Conservation (phyloP, 2,113 vertebrate species). For the Microtus ochrogaster region DNA sequence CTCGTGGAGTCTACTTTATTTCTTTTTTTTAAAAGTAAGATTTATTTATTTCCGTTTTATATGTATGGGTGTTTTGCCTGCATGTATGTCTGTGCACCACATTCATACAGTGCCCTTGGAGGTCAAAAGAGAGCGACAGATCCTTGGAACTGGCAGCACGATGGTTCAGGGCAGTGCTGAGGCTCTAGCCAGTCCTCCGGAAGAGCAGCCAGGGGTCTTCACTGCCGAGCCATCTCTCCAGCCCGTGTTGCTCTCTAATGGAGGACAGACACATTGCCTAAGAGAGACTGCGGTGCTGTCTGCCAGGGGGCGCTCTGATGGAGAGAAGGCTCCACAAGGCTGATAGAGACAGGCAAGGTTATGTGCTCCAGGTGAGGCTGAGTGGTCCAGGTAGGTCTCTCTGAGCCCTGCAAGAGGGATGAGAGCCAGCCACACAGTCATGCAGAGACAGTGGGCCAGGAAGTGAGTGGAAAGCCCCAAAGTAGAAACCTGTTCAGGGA, state of each 20-base stretch:
- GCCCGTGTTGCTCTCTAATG: accelerated
- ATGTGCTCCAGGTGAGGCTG: not conserved
- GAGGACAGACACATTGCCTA: not conserved
- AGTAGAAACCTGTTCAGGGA: not conserved
- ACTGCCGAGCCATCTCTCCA: not conserved
- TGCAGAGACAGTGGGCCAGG: not conserved
- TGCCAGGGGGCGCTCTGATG: not conserved
- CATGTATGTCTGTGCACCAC: not conserved
- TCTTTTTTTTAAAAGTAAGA: not conserved
- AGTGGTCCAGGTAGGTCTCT: not conserved
- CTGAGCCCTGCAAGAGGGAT: not conserved
- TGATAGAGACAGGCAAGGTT: not conserved
- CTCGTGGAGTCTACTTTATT: not conserved
- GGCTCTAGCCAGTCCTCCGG: not conserved
- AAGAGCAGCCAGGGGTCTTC: not conserved
- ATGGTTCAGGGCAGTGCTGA: not conserved
- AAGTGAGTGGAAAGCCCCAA: not conserved
- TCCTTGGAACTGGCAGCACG: not conserved
- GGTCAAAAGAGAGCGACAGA: not conserved
- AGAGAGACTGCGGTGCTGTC: not conserved
- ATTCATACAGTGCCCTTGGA: not conserved
- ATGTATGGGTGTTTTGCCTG: not conserved
- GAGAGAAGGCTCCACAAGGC: not conserved
- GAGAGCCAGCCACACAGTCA: too few relatives aligned
- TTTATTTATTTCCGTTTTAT: not conserved